Percentiles rank a stretch among this genome's conserved stretches.
Conservation (phyloP, 2,113 vertebrate species). For the Platysternon megacephalum region DNA sequence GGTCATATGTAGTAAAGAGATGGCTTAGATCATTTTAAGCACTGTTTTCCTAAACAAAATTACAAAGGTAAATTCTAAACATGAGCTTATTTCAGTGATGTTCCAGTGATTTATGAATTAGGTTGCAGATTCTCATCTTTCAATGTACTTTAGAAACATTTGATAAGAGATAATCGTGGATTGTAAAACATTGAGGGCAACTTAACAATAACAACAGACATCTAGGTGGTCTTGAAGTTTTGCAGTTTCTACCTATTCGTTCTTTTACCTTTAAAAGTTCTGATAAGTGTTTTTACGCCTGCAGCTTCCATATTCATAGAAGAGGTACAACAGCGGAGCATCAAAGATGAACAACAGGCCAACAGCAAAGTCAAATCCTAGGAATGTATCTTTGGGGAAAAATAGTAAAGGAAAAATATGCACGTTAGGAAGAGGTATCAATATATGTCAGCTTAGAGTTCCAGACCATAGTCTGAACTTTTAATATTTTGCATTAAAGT, state of each 20-base stretch:
- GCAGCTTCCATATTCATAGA: constrained; percentile 66
- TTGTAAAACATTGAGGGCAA: neutral
- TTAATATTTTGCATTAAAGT: neutral
- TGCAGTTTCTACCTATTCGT: neutral
- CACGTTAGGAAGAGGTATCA: neutral
- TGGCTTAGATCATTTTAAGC: neutral
- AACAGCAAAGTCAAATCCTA: constrained; percentile 55
- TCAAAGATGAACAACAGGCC: constrained; percentile 64
- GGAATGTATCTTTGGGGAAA: constrained; percentile 59
- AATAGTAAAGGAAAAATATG: neutral
- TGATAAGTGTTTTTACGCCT: constrained; percentile 69
- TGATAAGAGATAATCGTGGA: neutral
- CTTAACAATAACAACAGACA: neutral
- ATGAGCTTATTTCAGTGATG: neutral
- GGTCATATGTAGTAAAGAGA: neutral
- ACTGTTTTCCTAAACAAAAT: neutral
- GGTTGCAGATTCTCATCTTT: neutral
- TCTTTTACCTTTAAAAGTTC: constrained; percentile 58
- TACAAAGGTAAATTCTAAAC: neutral
- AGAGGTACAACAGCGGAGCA: constrained; percentile 61
- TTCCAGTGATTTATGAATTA: constrained; percentile 5
- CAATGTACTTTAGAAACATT: constrained; percentile 16
- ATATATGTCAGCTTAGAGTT: neutral
- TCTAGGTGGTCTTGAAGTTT: neutral
- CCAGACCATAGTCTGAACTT: neutral